Evolutionary conservation across 2,797 vertebrate species (phyloP).

Genomic region (Hydrolagus colliei): DNA sequence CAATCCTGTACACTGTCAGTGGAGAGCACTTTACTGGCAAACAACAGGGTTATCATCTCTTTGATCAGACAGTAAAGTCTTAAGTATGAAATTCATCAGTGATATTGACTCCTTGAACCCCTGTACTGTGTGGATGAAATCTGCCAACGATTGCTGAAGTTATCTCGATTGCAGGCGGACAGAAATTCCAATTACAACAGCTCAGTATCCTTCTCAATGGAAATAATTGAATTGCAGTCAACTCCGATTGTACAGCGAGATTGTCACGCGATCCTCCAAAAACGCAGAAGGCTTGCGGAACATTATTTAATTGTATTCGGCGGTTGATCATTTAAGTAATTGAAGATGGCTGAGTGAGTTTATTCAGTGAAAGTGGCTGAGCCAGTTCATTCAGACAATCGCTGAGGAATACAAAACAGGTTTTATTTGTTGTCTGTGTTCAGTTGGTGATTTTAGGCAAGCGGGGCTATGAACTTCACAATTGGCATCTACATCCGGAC

Average conservation of each 20-base stretch:
- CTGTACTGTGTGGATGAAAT: background rate
- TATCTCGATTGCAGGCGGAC: background rate
- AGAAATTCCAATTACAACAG: constrained; percentile 19
- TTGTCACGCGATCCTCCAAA: background rate
- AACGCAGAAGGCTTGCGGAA: background rate
- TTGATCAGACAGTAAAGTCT: background rate
- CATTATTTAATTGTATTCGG: background rate
- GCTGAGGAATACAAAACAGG: too few species aligned
- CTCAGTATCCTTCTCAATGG: background rate
- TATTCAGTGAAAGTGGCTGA: too few species aligned
- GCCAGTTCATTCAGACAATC: too few species aligned
- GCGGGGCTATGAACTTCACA: too few species aligned
- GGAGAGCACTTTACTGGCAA: too few species aligned
- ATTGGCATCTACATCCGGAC: too few species aligned
- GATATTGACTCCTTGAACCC: background rate
- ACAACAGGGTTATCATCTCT: too few species aligned
- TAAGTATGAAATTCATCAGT: background rate
- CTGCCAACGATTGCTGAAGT: constrained; percentile 21
- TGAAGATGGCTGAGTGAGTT: too few species aligned
- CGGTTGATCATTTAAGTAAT: background rate
- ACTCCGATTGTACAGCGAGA: constrained; percentile 4
- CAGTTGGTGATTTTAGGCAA: too few species aligned
- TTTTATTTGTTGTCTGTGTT: too few species aligned
- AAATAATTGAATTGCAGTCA: constrained; percentile 21
- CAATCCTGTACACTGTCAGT: too few species aligned